Evolutionary conservation across 2,797 vertebrate genomes (phyloP).

Genomic region (Phalanger gymnotis): DNA sequence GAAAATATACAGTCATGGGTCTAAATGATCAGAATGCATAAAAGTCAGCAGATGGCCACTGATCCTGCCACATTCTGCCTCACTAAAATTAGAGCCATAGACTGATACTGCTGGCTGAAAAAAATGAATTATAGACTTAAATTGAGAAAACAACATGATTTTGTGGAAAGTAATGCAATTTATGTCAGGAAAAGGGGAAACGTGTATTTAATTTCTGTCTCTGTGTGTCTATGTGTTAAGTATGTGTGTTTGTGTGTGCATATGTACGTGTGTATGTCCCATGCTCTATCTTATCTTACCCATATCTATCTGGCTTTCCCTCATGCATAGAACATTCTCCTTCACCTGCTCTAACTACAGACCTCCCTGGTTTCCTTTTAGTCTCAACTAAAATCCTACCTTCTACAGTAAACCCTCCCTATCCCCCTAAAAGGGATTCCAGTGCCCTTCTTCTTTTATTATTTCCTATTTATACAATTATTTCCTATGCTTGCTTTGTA

Average conservation of each 20-base stretch:
- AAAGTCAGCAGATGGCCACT: constrained; percentile 80
- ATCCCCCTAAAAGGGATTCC: background rate
- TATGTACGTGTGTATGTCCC: background rate
- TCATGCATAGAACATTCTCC: background rate
- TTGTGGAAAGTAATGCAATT: constrained; percentile 48
- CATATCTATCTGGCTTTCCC: background rate
- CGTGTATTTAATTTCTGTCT: background rate
- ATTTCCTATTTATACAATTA: background rate
- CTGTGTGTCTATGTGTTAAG: background rate
- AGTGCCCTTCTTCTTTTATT: background rate
- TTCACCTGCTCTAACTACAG: background rate
- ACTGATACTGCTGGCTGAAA: constrained; percentile 50
- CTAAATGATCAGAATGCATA: constrained; percentile 65
- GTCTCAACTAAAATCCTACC: background rate
- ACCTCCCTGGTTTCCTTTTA: background rate
- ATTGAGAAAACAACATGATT: constrained; percentile 56
- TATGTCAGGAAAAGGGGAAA: background rate
- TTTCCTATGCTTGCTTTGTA: background rate
- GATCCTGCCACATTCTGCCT: constrained; percentile 74
- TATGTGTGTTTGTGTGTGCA: too few species aligned
- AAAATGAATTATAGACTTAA: constrained; percentile 71
- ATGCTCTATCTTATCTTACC: too few species aligned
- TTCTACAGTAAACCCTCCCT: background rate
- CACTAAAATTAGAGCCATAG: constrained; percentile 71
- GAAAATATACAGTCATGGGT: constrained; percentile 66